Evolutionary conservation across 1,140 invertebrate genomes (phyloP).

Genomic region (Nymphalis io): DNA sequence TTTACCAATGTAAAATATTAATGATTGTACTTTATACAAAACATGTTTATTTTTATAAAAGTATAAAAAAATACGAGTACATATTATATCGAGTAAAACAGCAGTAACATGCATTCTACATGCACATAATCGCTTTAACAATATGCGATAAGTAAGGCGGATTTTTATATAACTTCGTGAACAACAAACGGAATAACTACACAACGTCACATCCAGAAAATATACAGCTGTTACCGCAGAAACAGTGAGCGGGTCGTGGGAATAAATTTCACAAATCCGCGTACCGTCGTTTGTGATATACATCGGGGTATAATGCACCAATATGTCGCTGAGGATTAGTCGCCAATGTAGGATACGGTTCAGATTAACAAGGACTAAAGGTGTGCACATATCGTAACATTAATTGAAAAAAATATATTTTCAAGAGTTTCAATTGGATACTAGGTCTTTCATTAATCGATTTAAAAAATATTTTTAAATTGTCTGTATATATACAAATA

Average conservation of each 20-base stretch:
- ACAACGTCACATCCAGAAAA: constrained; percentile 9
- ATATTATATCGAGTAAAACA: no score
- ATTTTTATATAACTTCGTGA: not conserved
- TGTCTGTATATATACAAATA: not conserved
- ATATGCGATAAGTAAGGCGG: no score
- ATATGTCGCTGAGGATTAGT: constrained; percentile 58
- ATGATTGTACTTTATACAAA: no score
- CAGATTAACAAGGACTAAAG: constrained; percentile 40
- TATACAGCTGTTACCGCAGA: constrained; percentile 13
- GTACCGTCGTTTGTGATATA: constrained; percentile 58
- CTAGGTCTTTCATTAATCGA: no score
- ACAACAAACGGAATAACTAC: not conserved
- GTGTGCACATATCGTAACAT: not conserved
- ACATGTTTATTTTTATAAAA: no score
- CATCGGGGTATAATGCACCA: constrained; percentile 59
- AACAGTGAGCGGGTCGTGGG: constrained; percentile 36
- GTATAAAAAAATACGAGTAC: no score
- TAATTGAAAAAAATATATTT: not conserved
- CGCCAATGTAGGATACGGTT: constrained; percentile 39
- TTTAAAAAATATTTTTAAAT: not conserved
- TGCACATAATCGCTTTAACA: no score
- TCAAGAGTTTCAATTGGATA: not conserved
- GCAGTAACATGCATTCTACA: no score
- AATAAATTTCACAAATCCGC: constrained; percentile 71
- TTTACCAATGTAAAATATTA: no score